phyloP scores from a whole-genome alignment of 2,797 vertebrate genomes.

The Phaenicophaeus curvirostris region DNA sequence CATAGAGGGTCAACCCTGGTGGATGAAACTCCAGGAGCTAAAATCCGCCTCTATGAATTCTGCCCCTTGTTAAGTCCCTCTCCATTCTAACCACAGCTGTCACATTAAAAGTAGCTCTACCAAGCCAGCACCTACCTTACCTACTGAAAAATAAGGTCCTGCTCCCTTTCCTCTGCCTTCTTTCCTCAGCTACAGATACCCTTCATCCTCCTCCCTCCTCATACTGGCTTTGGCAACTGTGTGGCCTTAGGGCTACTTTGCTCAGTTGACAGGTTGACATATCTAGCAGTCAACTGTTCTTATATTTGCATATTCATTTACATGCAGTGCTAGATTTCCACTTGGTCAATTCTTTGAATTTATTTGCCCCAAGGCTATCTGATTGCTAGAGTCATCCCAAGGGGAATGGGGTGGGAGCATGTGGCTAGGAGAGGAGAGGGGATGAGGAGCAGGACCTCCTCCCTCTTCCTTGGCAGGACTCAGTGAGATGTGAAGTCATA shows the following conservation, averaged over 20 bases:
- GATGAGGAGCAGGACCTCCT: neutral
- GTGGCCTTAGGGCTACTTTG: neutral
- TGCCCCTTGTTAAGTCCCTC: fast-evolving
- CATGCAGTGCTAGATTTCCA: neutral
- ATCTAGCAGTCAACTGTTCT: neutral
- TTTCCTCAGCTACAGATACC: neutral
- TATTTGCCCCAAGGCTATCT: neutral
- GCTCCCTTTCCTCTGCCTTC: neutral
- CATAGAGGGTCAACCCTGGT: neutral
- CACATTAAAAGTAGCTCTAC: neutral
- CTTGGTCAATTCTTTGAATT: constrained; percentile 6
- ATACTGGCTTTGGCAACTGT: neutral
- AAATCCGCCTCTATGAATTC: neutral
- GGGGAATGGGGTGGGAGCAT: neutral
- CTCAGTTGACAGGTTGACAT: neutral
- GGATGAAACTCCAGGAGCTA: neutral
- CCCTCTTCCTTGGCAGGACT: neutral
- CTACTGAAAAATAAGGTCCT: neutral
- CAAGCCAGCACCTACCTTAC: neutral
- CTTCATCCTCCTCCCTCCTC: neutral
- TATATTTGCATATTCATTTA: constrained; percentile 20
- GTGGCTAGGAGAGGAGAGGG: neutral
- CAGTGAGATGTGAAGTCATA: fast-evolving
- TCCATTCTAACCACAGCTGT: neutral
- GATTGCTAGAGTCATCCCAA: neutral